Conservation (phyloP, 2,888 invertebrate species). For the Microctonus aethiopoides region DNA sequence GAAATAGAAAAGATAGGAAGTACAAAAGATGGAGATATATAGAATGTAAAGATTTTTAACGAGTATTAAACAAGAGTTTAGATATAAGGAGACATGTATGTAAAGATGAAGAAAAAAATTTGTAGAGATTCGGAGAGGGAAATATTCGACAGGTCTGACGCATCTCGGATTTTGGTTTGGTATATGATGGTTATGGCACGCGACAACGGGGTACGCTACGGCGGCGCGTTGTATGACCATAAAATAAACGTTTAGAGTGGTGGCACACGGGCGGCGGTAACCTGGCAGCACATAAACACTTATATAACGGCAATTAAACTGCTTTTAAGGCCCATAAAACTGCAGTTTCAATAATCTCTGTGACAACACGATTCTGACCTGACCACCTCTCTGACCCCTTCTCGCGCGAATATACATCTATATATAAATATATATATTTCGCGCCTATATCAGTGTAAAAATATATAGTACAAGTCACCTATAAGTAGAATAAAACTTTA, state of each 20-base stretch:
- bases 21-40: too few species aligned
- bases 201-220: slow-evolving; percentile 62
- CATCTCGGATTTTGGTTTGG: slow-evolving; percentile 39
- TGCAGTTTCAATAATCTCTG: slow-evolving; percentile 68
- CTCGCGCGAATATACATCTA: neutral
- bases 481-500: neutral
- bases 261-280: slow-evolving; percentile 62
- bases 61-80: slow-evolving; percentile 40
- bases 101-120: neutral
- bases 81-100: slow-evolving; percentile 2
- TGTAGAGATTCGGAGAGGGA: neutral
- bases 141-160: slow-evolving; percentile 20
- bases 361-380: slow-evolving; percentile 67
- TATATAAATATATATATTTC: neutral
- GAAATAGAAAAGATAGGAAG: too few species aligned
- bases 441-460: too few species aligned
- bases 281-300: slow-evolving; percentile 67
- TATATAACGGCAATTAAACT: slow-evolving; percentile 68
- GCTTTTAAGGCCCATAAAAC: slow-evolving; percentile 68
- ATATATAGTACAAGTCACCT: neutral
- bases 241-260: slow-evolving; percentile 67
- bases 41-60: neutral
- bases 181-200: slow-evolving; percentile 63
- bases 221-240: slow-evolving; percentile 64
- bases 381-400: slow-evolving; percentile 48